Percentiles rank a stretch among this genome's conserved stretches.
These are phyloP conservation scores for Drosophila pectinifera DNA, from an alignment of 1,140 invertebrate genomes.

Conservation along the genomic window DNA sequence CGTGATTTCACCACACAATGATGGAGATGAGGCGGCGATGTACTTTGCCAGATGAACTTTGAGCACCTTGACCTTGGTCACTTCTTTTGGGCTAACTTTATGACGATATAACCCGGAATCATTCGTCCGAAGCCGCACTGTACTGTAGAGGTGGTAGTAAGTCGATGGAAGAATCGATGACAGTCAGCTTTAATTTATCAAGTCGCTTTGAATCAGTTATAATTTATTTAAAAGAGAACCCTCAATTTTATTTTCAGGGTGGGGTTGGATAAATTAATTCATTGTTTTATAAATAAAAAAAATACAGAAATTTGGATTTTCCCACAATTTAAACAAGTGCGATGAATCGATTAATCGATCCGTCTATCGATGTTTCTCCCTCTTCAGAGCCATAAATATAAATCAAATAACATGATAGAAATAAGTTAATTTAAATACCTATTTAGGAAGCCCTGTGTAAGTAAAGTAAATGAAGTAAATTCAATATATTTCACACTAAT, in stretches of 20 bases:
- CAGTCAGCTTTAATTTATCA: no score
- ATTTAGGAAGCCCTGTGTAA: not conserved
- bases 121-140: not conserved
- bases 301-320: not conserved
- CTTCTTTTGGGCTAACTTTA: constrained; percentile 17
- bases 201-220: no score
- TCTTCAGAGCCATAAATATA: not conserved
- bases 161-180: not conserved
- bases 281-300: no score
- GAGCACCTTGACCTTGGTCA: constrained; percentile 43
- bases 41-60: constrained; percentile 48
- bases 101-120: not conserved
- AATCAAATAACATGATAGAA: not conserved
- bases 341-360: not conserved
- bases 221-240: no score
- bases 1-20: constrained; percentile 49
- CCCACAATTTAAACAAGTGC: not conserved
- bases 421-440: not conserved
- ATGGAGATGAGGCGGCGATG: constrained; percentile 14
- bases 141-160: not conserved
- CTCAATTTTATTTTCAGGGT: not conserved
- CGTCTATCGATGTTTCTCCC: not conserved
- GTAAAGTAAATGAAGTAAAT: not conserved
- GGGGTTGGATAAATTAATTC: no score
- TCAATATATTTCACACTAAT: not conserved